These are phyloP conservation scores for Panopea generosa DNA, from an alignment of 2,888 invertebrate species.

Conservation along the genomic window DNA sequence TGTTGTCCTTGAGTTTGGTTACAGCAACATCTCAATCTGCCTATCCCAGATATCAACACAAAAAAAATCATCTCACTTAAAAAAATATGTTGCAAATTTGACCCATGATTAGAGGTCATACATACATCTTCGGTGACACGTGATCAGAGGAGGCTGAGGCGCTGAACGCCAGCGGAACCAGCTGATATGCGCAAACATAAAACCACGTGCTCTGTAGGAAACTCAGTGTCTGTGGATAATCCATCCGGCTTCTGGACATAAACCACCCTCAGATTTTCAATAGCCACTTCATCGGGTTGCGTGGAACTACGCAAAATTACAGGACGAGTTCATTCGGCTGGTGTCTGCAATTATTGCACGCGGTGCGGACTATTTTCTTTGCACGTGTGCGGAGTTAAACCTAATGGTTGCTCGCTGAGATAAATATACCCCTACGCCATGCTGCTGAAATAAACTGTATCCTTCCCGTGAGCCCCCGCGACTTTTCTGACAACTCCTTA, in stretches of 20 bases:
- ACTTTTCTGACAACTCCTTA: conserved; percentile 29
- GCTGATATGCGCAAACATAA: background rate
- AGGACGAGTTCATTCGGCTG: conserved; percentile 19
- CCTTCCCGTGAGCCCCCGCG: conserved; percentile 25
- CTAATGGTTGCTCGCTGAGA: conserved; percentile 47
- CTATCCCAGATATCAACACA: too few relatives aligned
- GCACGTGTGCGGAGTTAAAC: conserved; percentile 53
- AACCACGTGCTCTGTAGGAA: too few relatives aligned
- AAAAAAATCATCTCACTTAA: too few relatives aligned
- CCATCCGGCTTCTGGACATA: background rate
- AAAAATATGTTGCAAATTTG: too few relatives aligned
- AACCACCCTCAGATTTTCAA: conserved; percentile 9
- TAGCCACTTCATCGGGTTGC: conserved; percentile 31
- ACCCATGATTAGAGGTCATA: too few relatives aligned
- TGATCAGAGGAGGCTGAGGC: background rate
- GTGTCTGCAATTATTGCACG: conserved; percentile 23
- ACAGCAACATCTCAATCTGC: too few relatives aligned
- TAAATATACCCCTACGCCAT: conserved; percentile 49
- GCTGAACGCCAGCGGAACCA: background rate
- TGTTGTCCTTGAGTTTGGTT: too few relatives aligned
- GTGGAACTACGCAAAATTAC: conserved; percentile 26
- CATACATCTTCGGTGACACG: background rate
- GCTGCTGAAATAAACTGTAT: conserved; percentile 46
- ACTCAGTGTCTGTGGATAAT: too few relatives aligned
- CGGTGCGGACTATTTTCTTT: conserved; percentile 40